Evolutionary conservation across 2,113 vertebrate species (phyloP).

Genomic region (Peucedramus taeniatus): DNA sequence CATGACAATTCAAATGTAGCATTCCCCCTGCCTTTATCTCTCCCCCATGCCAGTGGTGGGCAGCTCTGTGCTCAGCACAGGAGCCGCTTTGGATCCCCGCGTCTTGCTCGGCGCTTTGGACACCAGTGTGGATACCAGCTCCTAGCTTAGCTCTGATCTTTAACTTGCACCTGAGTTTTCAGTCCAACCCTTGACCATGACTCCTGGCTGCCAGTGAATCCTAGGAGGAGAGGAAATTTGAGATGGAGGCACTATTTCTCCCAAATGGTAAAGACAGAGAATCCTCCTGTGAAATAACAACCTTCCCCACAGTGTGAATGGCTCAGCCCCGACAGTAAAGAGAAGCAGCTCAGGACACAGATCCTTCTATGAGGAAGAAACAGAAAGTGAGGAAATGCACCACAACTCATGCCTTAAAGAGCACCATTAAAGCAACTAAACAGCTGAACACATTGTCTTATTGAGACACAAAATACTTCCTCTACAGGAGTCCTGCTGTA

Average conservation of each 20-base stretch:
- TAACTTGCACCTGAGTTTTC: background rate
- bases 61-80: background rate
- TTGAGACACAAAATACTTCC: conserved; percentile 22
- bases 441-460: background rate
- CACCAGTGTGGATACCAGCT: background rate
- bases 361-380: background rate
- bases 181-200: background rate
- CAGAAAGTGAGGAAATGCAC: background rate
- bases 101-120: background rate
- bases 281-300: background rate
- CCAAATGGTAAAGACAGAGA: background rate
- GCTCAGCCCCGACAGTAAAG: background rate
- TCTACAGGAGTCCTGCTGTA: background rate
- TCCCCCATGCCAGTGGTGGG: background rate
- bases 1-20: background rate
- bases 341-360: background rate
- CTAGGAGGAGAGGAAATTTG: background rate
- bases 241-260: background rate
- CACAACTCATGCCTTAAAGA: background rate
- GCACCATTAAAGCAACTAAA: background rate
- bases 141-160: background rate
- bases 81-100: fast-evolving
- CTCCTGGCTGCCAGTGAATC: background rate
- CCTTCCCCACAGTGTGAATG: background rate
- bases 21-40: background rate